Base-by-base conservation (phyloP, 2,888 invertebrate species). In the Pammene aurita region DNA sequence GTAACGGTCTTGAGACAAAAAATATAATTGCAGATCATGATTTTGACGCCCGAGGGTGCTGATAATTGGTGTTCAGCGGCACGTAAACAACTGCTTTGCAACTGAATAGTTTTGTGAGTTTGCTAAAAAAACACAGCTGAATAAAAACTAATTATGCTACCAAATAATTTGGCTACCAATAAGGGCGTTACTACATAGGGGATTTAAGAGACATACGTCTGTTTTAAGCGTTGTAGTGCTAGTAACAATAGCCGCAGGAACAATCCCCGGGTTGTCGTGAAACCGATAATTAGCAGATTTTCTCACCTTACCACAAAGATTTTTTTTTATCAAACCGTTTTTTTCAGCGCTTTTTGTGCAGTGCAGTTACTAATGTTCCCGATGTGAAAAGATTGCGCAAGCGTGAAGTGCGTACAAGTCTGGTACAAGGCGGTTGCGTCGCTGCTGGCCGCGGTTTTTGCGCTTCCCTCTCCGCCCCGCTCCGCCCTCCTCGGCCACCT, bases 111-210 rank as follows among this genome's bases (percentile, higher is more conserved):
- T 77, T 72, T 71, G 74, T 74, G 78, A 83, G 82, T 82, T 78
- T 71, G 75, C 79, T 81, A 75, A 83, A 85, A 87, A 89, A 85
- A 84, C 85, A 79, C 81, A 80, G 80, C 81, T 83, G 87, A 87
- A 90, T 88, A 89, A 89, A 86, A 83, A 86, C 82, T 91, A 91
- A 91, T 91, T 91, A 92, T 85, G 83, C 80, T 84, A 85, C 81
- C 82, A 85, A 83, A n/a, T n/a, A n/a, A 76, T 62, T 50, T 62
- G n/a, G 11, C 41, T n/a, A n/a, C n/a, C 13, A 16, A 10, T 18
- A 62, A 52, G 41, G 50, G 18, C 50, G 41, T 62, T 52, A 41
- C 50, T 52, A 13, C 26, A 10, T 2, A 52, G 10, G 18, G 18
- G 18, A 26, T n/a, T 5, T 14, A 41, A 41, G 41, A n/a, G 13